Evolutionary conservation across 1,140 invertebrate genomes (phyloP), one percentile per base, ranked within the genome.

Genomic region (Eurytemora carolleeae): DNA sequence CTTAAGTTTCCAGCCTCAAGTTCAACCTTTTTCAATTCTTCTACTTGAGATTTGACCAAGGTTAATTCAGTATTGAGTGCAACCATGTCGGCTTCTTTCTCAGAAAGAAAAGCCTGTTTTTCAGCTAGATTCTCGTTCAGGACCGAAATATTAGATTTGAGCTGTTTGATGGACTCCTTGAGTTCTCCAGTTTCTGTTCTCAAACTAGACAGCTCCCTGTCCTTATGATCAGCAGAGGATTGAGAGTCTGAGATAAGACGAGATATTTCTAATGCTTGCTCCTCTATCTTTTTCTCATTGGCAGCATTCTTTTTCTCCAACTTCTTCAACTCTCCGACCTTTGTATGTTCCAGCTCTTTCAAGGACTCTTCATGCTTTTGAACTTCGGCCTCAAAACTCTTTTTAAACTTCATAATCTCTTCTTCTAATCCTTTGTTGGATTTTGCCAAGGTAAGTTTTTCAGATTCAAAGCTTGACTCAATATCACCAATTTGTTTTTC

Each of bases 131-230:
- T n/a, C n/a, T n/a, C n/a, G n/a, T n/a, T n/a, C n/a, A n/a, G n/a
- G n/a, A n/a, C 60, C 17, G 53, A 56, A 24, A 58, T 54, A 15
- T 62, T 62, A 3, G 20, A 57, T 18, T 24, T 61, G 12, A 61
- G 12, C n/a, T 18, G 22, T 59, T 53, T 53, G 24, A 31, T 61
- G 12, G 55, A 24, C 24, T 53, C 21, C 59, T 61, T 61, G 20
- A 61, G 44, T 54, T 62, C 60, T 20, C 57, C 54, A 18, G 17
- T 62, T n/a, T 55, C 31, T 12, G n/a, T 44, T 44, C n/a, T 44
- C 31, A 44, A 44, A n/a, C n/a, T 44, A n/a, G 31, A 7, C 31
- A 44, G 7, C n/a, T 44, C 7, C 7, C 7, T 12, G 7, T 44
- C 31, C n/a, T 44, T 44, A 44, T n/a, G 7, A 12, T 44, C 31